Evolutionary conservation across 2,888 invertebrate genomes (phyloP), one percentile per base, ranked within the genome.

Genomic region (Stegana nigrithorax): DNA sequence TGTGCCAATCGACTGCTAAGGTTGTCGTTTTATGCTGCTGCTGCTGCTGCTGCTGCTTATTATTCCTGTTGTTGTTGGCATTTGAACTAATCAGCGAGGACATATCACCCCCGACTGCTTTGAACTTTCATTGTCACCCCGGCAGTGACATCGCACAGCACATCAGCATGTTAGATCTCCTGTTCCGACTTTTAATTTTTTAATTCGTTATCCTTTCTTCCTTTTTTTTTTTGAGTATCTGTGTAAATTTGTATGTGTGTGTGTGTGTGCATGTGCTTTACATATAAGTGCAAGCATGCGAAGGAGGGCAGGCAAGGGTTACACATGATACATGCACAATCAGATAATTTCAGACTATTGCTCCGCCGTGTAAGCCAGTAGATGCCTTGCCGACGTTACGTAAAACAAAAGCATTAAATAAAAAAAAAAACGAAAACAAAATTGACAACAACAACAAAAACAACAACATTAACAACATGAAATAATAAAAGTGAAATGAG

Each of bases 341-440:
- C 78, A 78, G 81, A 81, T 79, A 79, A 81, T 70, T 71, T 70
- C 69, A 71, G 79, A 75, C 75, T 79, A 75, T 75, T 79, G 79
- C 75, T 75, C 78, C n/a, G n/a, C n/a, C n/a, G n/a, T n/a, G n/a
- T n/a, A n/a, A n/a, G n/a, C n/a, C n/a, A n/a, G n/a, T n/a, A n/a
- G 66, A 66, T 67, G 70, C 59, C 72, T 71, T 36, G 19, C 53
- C 64, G 60, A 42, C 39, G 73, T 74, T 74, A 74, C n/a, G n/a
- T n/a, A n/a, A n/a, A n/a, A n/a, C n/a, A n/a, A n/a, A n/a, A n/a
- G 70, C 75, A 75, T 74, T 78, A 75, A 79, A 78, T 79, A 77
- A 75, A 79, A 58, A 75, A 69, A 2, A 1, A n/a, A n/a, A n/a
- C n/a, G n/a, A 39, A n/a, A 39, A 39, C 4, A 50, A 50, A 26